Conservation (phyloP, 2,797 vertebrate species). For the Ambastaia sidthimunki region DNA sequence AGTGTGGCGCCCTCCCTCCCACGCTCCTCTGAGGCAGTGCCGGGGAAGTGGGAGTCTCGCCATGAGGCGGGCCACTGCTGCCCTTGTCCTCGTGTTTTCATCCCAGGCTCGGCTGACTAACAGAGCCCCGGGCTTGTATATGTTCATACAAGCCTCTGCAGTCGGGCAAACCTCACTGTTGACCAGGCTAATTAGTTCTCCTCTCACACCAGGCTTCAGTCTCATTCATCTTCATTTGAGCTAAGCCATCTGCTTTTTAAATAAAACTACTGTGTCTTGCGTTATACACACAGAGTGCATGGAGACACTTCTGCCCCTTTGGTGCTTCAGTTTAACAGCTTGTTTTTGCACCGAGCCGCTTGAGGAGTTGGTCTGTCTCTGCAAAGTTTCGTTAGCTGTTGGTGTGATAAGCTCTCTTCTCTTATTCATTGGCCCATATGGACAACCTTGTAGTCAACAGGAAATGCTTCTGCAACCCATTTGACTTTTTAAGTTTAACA, state of each 20-base stretch:
- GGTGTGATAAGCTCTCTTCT: not conserved
- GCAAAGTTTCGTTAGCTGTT: slow-evolving; percentile 32
- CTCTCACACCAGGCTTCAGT: slow-evolving; percentile 69
- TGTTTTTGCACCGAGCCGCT: slow-evolving; percentile 72
- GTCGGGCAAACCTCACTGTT: slow-evolving; percentile 79
- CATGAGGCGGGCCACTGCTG: slow-evolving; percentile 35
- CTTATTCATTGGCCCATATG: too few species aligned
- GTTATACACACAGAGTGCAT: slow-evolving; percentile 71
- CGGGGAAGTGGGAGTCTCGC: slow-evolving; percentile 11
- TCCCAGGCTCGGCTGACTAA: slow-evolving; percentile 75
- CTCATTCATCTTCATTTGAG: slow-evolving; percentile 80
- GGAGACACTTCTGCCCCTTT: slow-evolving; percentile 65
- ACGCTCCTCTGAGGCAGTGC: slow-evolving; percentile 49
- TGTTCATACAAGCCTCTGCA: slow-evolving; percentile 75
- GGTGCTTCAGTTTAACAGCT: slow-evolving; percentile 75
- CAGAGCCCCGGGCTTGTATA: slow-evolving; percentile 77
- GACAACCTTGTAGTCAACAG: not conserved
- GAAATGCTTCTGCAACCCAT: not conserved
- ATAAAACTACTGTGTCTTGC: slow-evolving; percentile 77
- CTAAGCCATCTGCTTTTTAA: slow-evolving; percentile 81
- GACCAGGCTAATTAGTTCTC: slow-evolving; percentile 82
- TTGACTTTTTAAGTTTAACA: not conserved
- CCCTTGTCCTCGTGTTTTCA: slow-evolving; percentile 72
- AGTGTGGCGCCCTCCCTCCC: slow-evolving; percentile 57
- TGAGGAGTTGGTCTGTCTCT: slow-evolving; percentile 41